phyloP scores from a whole-genome alignment of 1,140 invertebrate genomes.

The Teleopsis dalmanni region DNA sequence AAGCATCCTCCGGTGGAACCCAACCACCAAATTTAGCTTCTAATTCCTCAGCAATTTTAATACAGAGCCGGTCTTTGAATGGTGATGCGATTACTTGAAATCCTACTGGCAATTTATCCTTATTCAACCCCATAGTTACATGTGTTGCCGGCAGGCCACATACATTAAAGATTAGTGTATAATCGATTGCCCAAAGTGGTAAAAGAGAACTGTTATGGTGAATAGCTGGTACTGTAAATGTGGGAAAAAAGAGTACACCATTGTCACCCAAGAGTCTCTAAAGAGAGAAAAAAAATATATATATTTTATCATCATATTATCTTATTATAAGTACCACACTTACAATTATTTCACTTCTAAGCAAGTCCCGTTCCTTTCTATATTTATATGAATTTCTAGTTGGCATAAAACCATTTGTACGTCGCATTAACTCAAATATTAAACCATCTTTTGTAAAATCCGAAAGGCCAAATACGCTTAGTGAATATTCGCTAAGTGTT shows the following conservation, averaged over 20 bases:
- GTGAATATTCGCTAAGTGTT: constrained; percentile 17
- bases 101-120: constrained; percentile 61
- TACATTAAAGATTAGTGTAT: constrained; percentile 67
- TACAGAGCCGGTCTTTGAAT: constrained; percentile 62
- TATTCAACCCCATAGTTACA: constrained; percentile 59
- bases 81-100: constrained; percentile 61
- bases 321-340: constrained; percentile 11
- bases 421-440: constrained; percentile 28
- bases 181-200: constrained; percentile 55
- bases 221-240: constrained; percentile 56
- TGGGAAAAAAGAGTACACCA: constrained; percentile 71
- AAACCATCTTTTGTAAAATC: constrained; percentile 24
- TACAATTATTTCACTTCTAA: constrained; percentile 23
- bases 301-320: neutral
- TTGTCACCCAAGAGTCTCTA: constrained; percentile 53
- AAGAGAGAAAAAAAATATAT: constrained; percentile 8
- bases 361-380: constrained; percentile 8
- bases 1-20: constrained; percentile 33
- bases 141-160: constrained; percentile 68
- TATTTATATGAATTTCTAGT: constrained; percentile 15
- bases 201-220: constrained; percentile 56
- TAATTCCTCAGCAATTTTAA: constrained; percentile 69
- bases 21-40: constrained; percentile 76
- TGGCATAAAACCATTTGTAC: constrained; percentile 26
- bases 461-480: constrained; percentile 17